Evolutionary conservation across 2,888 invertebrate species (phyloP).

Genomic region (Campoplex capitator): DNA sequence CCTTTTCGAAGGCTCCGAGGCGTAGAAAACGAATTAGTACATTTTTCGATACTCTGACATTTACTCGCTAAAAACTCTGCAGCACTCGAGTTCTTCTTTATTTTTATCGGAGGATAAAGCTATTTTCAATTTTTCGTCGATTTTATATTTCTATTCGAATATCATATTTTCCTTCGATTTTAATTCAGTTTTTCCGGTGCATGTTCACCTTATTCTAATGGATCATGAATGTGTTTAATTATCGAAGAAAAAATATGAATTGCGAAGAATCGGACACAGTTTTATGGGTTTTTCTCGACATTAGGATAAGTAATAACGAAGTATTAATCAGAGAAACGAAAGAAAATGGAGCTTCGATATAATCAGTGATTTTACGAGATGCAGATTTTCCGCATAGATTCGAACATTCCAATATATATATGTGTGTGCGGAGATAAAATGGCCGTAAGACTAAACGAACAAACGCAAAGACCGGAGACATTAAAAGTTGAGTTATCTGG

Average conservation of each 20-base stretch:
- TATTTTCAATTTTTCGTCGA: background rate
- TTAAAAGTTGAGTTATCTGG: conserved; percentile 67
- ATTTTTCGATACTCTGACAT: background rate
- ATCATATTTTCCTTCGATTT: background rate
- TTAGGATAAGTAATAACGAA: conserved; percentile 47
- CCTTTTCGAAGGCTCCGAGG: background rate
- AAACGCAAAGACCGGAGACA: conserved; percentile 53
- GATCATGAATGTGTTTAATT: background rate
- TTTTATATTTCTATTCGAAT: conserved; percentile 25
- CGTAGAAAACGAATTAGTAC: background rate
- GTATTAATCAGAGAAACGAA: conserved; percentile 45
- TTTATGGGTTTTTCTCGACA: background rate
- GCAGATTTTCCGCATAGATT: background rate
- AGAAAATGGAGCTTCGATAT: conserved; percentile 40
- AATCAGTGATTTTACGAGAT: conserved; percentile 64
- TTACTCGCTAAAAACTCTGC: background rate
- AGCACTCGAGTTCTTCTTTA: background rate
- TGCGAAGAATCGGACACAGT: background rate
- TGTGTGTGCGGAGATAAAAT: background rate
- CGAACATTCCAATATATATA: background rate
- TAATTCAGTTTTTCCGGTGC: background rate
- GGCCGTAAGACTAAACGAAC: conserved; percentile 57
- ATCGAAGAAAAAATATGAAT: background rate
- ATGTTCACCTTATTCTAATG: background rate
- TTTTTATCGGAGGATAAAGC: background rate